Percentiles rank a stretch among this genome's conserved stretches.
Conservation (phyloP, 2,888 invertebrate genomes). For the Syritta pipiens region DNA sequence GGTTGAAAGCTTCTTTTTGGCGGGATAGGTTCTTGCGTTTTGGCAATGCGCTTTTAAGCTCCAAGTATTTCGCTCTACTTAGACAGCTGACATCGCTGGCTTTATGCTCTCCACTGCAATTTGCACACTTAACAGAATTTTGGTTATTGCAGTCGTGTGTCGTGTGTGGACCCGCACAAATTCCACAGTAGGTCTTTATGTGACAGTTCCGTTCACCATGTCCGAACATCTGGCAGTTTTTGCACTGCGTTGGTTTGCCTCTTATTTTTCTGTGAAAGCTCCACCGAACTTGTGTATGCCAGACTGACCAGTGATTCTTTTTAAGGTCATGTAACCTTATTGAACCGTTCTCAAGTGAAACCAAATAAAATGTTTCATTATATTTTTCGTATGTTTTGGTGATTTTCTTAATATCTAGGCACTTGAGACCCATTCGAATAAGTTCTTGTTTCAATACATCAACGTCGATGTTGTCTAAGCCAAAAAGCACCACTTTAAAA, state of each 20-base stretch:
- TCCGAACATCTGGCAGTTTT: constrained; percentile 31
- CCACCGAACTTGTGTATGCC: constrained; percentile 43
- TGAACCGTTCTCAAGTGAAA: neutral
- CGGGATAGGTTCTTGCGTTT: neutral
- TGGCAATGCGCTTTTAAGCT: constrained; percentile 8
- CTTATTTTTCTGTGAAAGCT: constrained; percentile 53
- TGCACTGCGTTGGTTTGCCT: constrained; percentile 56
- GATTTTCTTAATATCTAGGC: constrained; percentile 9
- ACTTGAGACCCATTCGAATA: neutral
- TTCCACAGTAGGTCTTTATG: constrained; percentile 24
- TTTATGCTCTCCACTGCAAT: constrained; percentile 47
- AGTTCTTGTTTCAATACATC: constrained; percentile 1
- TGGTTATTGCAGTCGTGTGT: constrained; percentile 23
- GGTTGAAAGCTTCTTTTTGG: neutral
- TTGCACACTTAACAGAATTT: constrained; percentile 43
- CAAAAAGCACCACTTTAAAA: constrained; percentile 9
- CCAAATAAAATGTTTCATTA: neutral
- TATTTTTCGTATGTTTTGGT: constrained; percentile 17
- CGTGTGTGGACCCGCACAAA: constrained; percentile 46
- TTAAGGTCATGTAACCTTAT: neutral
- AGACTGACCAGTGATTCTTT: neutral
- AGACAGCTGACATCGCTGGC: constrained; percentile 50
- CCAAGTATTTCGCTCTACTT: constrained; percentile 19
- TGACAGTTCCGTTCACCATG: constrained; percentile 37
- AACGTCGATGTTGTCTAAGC: neutral